These are phyloP conservation scores for Cataglyphis albicans DNA, from an alignment of 2,888 invertebrate species.

Conservation along the genomic window DNA sequence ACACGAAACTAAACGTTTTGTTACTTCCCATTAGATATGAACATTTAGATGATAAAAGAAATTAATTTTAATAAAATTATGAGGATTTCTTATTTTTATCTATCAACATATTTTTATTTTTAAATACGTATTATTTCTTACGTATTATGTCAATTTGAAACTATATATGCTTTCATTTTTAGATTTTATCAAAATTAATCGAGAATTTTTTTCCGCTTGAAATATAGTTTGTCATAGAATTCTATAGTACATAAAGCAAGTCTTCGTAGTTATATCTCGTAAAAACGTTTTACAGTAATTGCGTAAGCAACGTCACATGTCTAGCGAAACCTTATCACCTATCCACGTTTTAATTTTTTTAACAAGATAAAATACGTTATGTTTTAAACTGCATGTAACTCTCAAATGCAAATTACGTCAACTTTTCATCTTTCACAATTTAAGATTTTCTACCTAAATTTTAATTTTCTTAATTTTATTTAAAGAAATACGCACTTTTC, in stretches of 20 bases:
- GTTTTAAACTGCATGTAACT: not conserved
- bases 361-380: conserved; percentile 45
- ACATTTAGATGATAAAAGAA: not conserved
- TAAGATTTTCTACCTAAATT: not conserved
- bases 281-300: conserved; percentile 63
- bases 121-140: not conserved
- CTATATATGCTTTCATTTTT: not conserved
- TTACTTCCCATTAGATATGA: not conserved
- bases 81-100: not conserved
- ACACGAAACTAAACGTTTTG: not conserved
- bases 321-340: conserved; percentile 55
- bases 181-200: not conserved
- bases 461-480: not conserved
- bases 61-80: not conserved
- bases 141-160: not conserved
- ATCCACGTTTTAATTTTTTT: conserved; percentile 7
- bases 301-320: conserved; percentile 66
- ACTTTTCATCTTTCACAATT: not conserved
- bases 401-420: not conserved
- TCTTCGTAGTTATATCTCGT: conserved; percentile 60
- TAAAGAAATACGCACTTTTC: not conserved
- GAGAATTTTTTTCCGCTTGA: not conserved
- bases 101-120: not conserved
- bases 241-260: conserved; percentile 34
- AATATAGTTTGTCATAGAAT: conserved; percentile 4